These are phyloP conservation scores for Orthosia incerta DNA, from an alignment of 2,888 invertebrate genomes.

Conservation along the genomic window DNA sequence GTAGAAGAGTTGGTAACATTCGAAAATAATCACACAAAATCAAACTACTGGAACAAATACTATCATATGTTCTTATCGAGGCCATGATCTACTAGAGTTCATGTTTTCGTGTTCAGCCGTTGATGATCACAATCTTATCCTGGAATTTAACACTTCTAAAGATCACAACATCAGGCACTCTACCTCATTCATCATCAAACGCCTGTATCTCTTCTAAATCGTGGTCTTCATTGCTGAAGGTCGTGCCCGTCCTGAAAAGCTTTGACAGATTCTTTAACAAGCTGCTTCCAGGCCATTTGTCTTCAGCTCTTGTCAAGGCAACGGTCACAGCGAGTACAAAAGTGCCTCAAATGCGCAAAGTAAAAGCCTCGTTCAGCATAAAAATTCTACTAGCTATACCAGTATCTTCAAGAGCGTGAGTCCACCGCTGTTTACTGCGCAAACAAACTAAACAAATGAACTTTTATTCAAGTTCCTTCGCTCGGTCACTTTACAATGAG, in stretches of 20 bases:
- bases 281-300: too few relatives aligned
- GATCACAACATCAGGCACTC: neutral
- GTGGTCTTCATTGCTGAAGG: too few relatives aligned
- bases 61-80: too few relatives aligned
- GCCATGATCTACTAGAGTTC: too few relatives aligned
- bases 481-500: constrained; percentile 34
- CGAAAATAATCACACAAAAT: too few relatives aligned
- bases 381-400: neutral
- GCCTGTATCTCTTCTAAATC: neutral
- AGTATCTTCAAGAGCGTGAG: neutral
- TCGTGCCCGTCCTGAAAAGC: too few relatives aligned
- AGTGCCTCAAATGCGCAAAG: neutral
- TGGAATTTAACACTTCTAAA: neutral
- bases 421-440: constrained; percentile 11
- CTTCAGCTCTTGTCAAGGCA: too few relatives aligned
- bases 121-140: neutral
- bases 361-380: neutral
- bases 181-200: neutral
- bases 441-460: constrained; percentile 13
- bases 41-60: too few relatives aligned
- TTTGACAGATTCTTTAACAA: too few relatives aligned
- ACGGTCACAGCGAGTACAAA: too few relatives aligned
- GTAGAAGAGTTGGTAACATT: too few relatives aligned
- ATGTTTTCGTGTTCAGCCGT: too few relatives aligned
- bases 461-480: constrained; percentile 21